Conservation (phyloP, 2,888 invertebrate genomes). For the Tridacna crocea region DNA sequence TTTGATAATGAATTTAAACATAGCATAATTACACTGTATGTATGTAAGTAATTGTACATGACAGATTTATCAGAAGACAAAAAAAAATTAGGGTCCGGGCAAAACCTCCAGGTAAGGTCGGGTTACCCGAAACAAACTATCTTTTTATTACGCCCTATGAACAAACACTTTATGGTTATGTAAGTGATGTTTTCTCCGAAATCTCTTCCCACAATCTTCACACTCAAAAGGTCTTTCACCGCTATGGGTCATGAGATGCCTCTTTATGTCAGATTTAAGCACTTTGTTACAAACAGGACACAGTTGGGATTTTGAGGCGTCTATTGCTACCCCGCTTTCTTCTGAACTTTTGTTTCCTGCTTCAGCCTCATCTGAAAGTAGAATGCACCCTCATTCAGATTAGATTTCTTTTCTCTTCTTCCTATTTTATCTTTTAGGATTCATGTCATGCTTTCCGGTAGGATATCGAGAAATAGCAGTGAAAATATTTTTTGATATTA, state of each 20-base stretch:
- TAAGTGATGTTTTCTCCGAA: background rate
- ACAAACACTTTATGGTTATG: background rate
- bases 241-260: slow-evolving; percentile 20
- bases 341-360: background rate
- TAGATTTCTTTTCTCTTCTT: background rate
- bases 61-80: too few relatives aligned
- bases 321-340: background rate
- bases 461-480: too few relatives aligned
- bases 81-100: too few relatives aligned
- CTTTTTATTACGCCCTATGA: too few relatives aligned
- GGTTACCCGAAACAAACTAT: too few relatives aligned
- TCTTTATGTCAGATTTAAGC: background rate
- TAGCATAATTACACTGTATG: too few relatives aligned
- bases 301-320: background rate
- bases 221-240: slow-evolving; percentile 16
- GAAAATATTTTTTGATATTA: too few relatives aligned
- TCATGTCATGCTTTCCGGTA: too few relatives aligned
- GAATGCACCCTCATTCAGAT: background rate
- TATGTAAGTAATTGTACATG: too few relatives aligned
- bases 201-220: slow-evolving; percentile 13
- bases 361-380: background rate
- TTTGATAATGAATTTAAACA: too few relatives aligned
- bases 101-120: too few relatives aligned
- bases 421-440: background rate
- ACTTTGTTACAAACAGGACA: background rate